These are phyloP conservation scores for Cancer borealis DNA, from an alignment of 2,888 invertebrate species.

Conservation along the genomic window DNA sequence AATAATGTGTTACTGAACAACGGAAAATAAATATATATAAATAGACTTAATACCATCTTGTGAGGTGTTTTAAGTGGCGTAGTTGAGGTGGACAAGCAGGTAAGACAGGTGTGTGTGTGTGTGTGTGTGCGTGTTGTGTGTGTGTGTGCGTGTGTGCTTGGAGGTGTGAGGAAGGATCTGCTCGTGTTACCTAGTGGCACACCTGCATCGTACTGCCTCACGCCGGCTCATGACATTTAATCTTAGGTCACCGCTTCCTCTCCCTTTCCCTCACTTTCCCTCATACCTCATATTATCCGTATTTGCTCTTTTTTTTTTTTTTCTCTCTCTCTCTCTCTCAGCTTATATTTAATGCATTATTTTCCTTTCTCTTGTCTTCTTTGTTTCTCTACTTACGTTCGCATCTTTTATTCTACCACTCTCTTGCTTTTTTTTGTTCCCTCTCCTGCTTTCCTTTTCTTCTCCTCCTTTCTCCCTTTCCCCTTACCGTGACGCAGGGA, in stretches of 20 bases:
- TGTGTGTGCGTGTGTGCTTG: not conserved
- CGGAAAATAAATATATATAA: too few species aligned
- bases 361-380: not conserved
- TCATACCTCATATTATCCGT: not conserved
- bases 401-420: not conserved
- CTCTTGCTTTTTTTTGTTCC: not conserved
- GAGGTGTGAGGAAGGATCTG: not conserved
- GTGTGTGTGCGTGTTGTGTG: not conserved
- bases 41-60: not conserved
- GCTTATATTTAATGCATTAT: not conserved
- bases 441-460: not conserved
- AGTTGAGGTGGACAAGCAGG: not conserved
- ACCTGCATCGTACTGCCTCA: not conserved
- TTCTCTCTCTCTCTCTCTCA: not conserved
- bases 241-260: not conserved
- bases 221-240: not conserved
- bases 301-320: not conserved
- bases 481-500: not conserved
- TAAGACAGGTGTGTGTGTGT: not conserved
- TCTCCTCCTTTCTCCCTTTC: not conserved
- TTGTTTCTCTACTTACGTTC: not conserved
- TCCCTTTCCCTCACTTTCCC: not conserved
- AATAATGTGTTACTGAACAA: too few species aligned
- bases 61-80: not conserved
- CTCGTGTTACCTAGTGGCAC: not conserved